phyloP scores from a whole-genome alignment of 2,888 invertebrate species.

The Aphidoletes aphidimyza region DNA sequence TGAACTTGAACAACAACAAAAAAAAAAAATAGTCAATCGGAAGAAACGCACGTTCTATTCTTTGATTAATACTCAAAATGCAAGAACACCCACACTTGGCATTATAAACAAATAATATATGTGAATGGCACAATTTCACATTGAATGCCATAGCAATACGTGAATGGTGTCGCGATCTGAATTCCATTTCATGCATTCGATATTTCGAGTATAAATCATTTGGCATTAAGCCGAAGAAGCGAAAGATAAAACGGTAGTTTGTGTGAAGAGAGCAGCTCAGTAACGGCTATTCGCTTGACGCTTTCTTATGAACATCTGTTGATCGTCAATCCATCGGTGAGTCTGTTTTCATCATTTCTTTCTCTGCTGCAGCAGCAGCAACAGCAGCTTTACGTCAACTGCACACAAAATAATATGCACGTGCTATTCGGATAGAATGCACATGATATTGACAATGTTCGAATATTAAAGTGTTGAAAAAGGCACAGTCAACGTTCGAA shows the following conservation, averaged over 20 bases:
- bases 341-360: not conserved
- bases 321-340: not conserved
- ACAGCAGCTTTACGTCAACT: not conserved
- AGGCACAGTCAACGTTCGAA: constrained; percentile 29
- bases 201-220: constrained; percentile 17
- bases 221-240: not conserved
- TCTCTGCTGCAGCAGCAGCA: too few relatives aligned
- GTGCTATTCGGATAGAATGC: constrained; percentile 40
- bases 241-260: constrained; percentile 22
- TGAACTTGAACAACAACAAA: not conserved
- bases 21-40: constrained; percentile 22
- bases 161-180: constrained; percentile 14
- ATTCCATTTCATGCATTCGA: not conserved
- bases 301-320: not conserved
- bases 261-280: not conserved
- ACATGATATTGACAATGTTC: constrained; percentile 25
- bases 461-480: constrained; percentile 19
- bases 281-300: not conserved
- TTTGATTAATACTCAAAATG: not conserved
- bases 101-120: not conserved
- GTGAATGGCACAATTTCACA: not conserved
- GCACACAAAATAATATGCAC: not conserved
- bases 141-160: not conserved
- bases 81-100: not conserved
- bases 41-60: constrained; percentile 49